Evolutionary conservation across 2,113 vertebrate species (phyloP), one percentile per base, ranked within the genome.

Genomic region (Gavia stellata): DNA sequence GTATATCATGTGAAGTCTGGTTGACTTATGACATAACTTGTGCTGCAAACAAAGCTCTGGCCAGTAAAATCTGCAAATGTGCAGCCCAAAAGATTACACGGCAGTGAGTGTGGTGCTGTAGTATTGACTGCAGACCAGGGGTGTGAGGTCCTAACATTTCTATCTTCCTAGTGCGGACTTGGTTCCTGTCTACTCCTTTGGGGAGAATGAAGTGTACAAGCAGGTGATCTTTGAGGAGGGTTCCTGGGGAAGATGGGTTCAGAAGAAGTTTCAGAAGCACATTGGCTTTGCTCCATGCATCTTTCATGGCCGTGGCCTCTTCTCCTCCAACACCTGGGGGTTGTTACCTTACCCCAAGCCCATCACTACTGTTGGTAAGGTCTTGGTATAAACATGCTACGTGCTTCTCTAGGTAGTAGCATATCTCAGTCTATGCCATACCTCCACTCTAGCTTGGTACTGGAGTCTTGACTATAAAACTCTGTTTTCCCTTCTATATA

Each of bases 111-210:
- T 45, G 56, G 56, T 52, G 50, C 38, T 88, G 61, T 18, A 15
- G 10, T 5, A 19, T 10, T 8, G 31, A 10, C 44, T 1, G 4
- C 55, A 81, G 70, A n/a, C 15, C 19, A 29, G 28, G 20, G 26
- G 10, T 8, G 1, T 1, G 8, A 7, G 17, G 2, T 62, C 24
- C 15, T 92, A 66, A 95, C 42, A 29, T 28, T n/a, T 88, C 55
- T 44, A 1, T 75, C 50, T 61, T 83, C 92, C 53, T 70, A 99
- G 99, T 20, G 98, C 99, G 0, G 99, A 99, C 94, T 97, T 99
- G 96, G 99, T 99, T 89, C 99, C 99, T 0, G 98, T 98, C 44
- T 99, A 99, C 93, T 99, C 99, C 14, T 99, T 99, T 47, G 99
- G 99, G 9, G 99, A 99, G 96, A 99, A 99, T 2, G 99, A 99